Evolutionary conservation across 2,113 vertebrate species (phyloP).

Genomic region (Perca fluviatilis): DNA sequence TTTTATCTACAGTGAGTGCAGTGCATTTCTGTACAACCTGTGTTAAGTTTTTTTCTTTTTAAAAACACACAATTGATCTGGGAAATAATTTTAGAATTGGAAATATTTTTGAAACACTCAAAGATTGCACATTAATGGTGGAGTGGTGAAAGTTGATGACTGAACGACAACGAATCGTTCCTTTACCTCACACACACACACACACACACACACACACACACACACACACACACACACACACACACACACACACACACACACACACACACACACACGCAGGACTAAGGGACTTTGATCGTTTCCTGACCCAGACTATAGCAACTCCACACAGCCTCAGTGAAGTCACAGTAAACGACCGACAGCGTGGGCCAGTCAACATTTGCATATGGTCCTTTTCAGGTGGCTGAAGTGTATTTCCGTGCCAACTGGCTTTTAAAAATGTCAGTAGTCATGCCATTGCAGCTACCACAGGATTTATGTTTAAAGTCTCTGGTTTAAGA

Average conservation of each 20-base stretch:
- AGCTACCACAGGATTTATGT: neutral
- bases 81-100: neutral
- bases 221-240: neutral
- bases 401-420: neutral
- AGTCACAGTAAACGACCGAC: constrained; percentile 25
- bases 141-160: neutral
- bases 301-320: neutral
- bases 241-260: neutral
- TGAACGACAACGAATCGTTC: too few species aligned
- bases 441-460: neutral
- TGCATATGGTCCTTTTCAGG: constrained; percentile 8
- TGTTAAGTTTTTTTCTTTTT: neutral
- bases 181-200: neutral
- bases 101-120: neutral
- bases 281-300: neutral
- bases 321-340: neutral
- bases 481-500: neutral
- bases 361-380: neutral
- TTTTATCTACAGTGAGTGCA: neutral
- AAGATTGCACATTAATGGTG: neutral
- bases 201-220: neutral
- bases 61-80: neutral
- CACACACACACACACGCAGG: neutral
- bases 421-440: constrained; percentile 6
- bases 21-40: neutral